A percentile compares a stretch with the other conserved stretches of the same genome.
phyloP scores from a whole-genome alignment of 1,140 invertebrate species.

The Drosophila setifemur region DNA sequence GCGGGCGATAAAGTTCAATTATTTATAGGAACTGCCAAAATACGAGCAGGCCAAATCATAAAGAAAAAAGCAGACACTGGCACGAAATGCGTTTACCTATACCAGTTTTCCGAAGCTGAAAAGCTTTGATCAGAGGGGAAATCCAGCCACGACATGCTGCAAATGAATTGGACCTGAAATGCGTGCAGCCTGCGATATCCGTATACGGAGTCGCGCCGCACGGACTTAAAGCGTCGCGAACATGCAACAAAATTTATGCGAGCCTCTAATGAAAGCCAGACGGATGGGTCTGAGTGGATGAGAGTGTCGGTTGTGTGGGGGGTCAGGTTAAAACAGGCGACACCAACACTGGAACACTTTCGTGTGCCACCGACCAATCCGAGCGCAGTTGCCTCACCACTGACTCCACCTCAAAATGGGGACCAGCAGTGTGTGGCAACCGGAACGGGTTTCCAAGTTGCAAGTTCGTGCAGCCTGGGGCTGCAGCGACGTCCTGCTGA shows the following conservation, averaged over 20 bases:
- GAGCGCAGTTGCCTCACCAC: conserved; percentile 24
- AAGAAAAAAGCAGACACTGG: conserved; percentile 45
- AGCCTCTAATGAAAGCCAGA: conserved; percentile 70
- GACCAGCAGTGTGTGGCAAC: conserved; percentile 37
- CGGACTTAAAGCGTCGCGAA: conserved; percentile 57
- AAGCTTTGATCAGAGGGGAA: not conserved
- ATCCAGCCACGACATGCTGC: conserved; percentile 21
- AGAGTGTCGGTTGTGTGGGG: no score
- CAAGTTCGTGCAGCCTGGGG: conserved; percentile 33
- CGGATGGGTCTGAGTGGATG: not conserved
- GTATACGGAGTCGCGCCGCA: conserved; percentile 16
- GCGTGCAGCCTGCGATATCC: conserved; percentile 63
- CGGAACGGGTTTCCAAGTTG: conserved; percentile 55
- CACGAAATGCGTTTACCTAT: conserved; percentile 31
- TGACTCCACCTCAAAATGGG: conserved; percentile 78
- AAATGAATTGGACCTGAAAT: conserved; percentile 75
- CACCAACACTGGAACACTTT: not conserved
- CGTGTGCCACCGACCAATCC: conserved; percentile 46
- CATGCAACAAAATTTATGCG: conserved; percentile 81
- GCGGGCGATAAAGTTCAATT: conserved; percentile 65
- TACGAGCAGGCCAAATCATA: conserved; percentile 54
- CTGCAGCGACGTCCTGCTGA: conserved; percentile 66
- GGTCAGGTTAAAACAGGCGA: not conserved
- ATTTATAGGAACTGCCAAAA: conserved; percentile 72
- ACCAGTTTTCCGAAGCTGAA: conserved; percentile 8